Percentiles rank a stretch among this genome's conserved stretches.
Conservation (phyloP, 1,140 invertebrate species). For the Lepidurus apus region DNA sequence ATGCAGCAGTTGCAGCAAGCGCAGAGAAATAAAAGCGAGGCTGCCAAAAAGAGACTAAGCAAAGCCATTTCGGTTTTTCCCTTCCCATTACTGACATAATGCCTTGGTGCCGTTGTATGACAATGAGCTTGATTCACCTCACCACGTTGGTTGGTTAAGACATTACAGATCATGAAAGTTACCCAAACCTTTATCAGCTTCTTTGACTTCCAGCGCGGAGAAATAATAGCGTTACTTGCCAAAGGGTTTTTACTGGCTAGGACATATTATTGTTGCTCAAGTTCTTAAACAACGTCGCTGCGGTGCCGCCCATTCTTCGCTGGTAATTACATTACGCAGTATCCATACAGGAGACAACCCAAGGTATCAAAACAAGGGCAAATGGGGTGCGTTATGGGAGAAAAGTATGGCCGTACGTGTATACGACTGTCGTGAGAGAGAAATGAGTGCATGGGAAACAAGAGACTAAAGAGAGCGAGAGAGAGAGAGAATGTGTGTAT, state of each 20-base stretch:
- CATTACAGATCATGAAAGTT: not conserved
- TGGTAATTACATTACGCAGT: not conserved
- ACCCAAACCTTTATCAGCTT: not conserved
- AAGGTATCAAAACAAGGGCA: not conserved
- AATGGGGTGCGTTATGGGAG: not conserved
- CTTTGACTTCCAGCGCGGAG: not conserved
- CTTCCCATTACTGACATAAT: not conserved
- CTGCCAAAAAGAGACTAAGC: not conserved
- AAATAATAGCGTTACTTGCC: no score
- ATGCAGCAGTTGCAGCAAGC: not conserved
- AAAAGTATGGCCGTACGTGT: not conserved
- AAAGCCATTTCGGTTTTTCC: not conserved
- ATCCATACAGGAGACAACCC: not conserved
- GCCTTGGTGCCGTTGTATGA: conserved; percentile 7
- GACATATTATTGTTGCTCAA: no score
- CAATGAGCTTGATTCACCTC: not conserved
- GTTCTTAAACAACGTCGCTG: no score
- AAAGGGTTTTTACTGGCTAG: no score
- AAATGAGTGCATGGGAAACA: not conserved
- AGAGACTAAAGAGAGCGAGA: not conserved
- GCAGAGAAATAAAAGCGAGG: not conserved
- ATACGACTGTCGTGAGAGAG: not conserved
- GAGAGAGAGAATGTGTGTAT: not conserved
- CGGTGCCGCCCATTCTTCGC: not conserved
- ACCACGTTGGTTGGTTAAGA: not conserved